These are phyloP conservation scores for Mythimna lalbum DNA, from an alignment of 2,888 invertebrate genomes.

Conservation along the genomic window DNA sequence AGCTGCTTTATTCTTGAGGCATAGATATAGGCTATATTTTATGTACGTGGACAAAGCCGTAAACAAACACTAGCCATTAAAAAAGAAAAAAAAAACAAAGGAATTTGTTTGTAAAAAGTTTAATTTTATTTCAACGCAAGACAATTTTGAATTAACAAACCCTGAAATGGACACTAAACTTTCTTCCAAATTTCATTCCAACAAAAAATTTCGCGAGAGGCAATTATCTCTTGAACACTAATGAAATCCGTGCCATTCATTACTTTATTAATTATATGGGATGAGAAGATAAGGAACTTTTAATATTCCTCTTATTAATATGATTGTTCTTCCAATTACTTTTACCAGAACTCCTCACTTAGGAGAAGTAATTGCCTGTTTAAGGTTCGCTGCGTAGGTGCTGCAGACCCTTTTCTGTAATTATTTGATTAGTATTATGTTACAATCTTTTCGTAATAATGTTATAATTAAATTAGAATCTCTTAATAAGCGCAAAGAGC, in stretches of 20 bases:
- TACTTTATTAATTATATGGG: constrained; percentile 52
- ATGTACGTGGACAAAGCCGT: too few relatives aligned
- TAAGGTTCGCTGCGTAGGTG: constrained; percentile 34
- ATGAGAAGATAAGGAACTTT: constrained; percentile 52
- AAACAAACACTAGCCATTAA: too few relatives aligned
- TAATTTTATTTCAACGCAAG: not conserved
- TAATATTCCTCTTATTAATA: constrained; percentile 50
- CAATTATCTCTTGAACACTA: constrained; percentile 30
- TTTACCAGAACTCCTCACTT: constrained; percentile 34
- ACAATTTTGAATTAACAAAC: not conserved
- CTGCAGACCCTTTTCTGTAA: constrained; percentile 44
- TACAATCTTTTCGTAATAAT: constrained; percentile 27
- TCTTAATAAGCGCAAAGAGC: constrained; percentile 2
- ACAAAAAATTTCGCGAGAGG: constrained; percentile 13
- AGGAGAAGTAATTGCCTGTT: constrained; percentile 54
- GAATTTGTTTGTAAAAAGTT: too few relatives aligned
- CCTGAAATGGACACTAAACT: constrained; percentile 7
- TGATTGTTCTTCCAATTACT: constrained; percentile 53
- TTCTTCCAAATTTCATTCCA: constrained; percentile 5
- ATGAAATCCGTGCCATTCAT: constrained; percentile 45
- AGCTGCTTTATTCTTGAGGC: too few relatives aligned
- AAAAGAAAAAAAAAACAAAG: too few relatives aligned
- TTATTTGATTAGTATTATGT: constrained; percentile 50
- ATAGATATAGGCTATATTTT: too few relatives aligned
- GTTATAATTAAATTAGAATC: constrained; percentile 35